These are phyloP conservation scores for Beroe forskalii DNA, from an alignment of 37 sponge, comb jelly and placozoan species.

Conservation along the genomic window DNA sequence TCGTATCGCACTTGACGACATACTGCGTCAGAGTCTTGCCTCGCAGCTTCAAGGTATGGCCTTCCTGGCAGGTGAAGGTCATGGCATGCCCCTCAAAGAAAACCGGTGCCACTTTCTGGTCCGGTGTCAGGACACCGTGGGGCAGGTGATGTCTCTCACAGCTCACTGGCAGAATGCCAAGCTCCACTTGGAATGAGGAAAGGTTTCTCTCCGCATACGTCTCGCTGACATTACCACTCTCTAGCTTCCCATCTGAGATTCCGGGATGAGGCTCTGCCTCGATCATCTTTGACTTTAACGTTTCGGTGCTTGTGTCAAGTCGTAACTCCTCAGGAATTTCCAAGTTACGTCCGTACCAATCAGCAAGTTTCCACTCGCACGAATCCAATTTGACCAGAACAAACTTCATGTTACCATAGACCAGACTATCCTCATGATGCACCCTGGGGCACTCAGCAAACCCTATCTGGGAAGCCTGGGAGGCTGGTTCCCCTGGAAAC, in stretches of 20 bases:
- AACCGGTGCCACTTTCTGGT: not conserved
- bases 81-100: constrained; percentile 4
- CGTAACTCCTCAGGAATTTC: not conserved
- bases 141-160: not conserved
- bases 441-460: too few species aligned
- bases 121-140: not conserved
- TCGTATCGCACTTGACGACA: not conserved
- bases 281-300: not conserved
- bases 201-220: not conserved
- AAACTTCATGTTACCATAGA: not conserved
- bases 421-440: not conserved
- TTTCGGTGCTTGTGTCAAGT: not conserved
- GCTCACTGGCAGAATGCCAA: not conserved
- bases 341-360: not conserved
- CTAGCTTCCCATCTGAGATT: not conserved
- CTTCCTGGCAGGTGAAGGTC: not conserved
- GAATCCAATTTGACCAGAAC: not conserved
- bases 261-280: not conserved
- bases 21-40: not conserved
- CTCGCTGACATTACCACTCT: too few species aligned
- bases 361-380: constrained; percentile 1
- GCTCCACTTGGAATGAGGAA: not conserved
- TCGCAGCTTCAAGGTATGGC: not conserved
- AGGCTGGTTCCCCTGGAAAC: too few species aligned
- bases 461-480: too few species aligned